Evolutionary conservation across 2,888 invertebrate genomes (phyloP).

Genomic region (Pogonocherus hispidulus): DNA sequence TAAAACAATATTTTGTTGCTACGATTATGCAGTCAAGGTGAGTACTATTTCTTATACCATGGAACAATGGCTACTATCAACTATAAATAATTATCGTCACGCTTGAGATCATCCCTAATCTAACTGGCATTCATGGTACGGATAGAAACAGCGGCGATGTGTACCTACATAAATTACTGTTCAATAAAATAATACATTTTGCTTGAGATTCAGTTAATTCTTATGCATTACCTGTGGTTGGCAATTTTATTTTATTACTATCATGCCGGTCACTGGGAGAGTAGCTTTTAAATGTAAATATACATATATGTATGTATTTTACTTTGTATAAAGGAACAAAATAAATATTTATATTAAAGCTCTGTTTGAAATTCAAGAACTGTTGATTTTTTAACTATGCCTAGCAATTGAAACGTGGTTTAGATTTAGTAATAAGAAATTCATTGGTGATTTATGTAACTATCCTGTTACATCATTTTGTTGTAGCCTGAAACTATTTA

Average conservation of each 20-base stretch:
- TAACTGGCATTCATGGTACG: conserved; percentile 31
- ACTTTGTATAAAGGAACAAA: background rate
- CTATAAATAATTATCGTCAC: conserved; percentile 28
- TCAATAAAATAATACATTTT: conserved; percentile 3
- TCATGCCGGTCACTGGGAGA: background rate
- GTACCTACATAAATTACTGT: conserved; percentile 9
- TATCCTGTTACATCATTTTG: no score
- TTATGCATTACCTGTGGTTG: background rate
- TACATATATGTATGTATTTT: background rate
- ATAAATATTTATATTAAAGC: no score
- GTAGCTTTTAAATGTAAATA: background rate
- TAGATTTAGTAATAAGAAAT: no score
- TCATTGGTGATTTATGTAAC: no score
- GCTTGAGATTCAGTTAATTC: conserved; percentile 8
- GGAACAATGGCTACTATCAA: conserved; percentile 28
- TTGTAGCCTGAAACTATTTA: no score
- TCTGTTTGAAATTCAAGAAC: no score
- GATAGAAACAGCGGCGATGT: conserved; percentile 5
- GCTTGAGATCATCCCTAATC: conserved; percentile 30
- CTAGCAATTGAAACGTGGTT: no score
- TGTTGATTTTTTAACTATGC: no score
- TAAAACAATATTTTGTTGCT: background rate
- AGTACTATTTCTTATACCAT: conserved; percentile 27
- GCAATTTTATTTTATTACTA: conserved; percentile 4
- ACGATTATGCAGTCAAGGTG: conserved; percentile 31